phyloP scores from a whole-genome alignment of 2,797 vertebrate species.

The Manis crassicaudata region DNA sequence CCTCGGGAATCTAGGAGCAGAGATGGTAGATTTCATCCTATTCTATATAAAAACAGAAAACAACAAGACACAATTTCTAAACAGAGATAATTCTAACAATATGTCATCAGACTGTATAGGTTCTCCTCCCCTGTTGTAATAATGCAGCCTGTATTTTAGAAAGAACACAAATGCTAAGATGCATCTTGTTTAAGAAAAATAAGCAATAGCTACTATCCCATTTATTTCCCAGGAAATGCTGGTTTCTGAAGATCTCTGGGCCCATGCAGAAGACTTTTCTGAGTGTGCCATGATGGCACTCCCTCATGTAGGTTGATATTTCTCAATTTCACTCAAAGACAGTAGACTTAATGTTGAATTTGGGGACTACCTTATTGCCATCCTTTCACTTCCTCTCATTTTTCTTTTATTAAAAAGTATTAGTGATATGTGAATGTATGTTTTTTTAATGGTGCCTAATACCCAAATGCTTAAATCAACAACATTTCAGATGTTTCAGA shows the following conservation, averaged over 20 bases:
- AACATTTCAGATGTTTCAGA: not conserved
- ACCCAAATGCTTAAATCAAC: not conserved
- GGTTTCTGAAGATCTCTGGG: not conserved
- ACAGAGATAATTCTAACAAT: not conserved
- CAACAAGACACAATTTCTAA: not conserved
- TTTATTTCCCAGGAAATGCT: not conserved
- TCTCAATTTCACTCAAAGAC: not conserved
- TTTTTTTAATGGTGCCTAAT: not conserved
- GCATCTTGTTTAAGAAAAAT: not conserved
- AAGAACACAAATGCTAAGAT: not conserved
- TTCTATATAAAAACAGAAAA: slow-evolving; percentile 21
- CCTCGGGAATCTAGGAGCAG: not conserved
- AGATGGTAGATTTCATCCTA: not conserved
- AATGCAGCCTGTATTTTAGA: not conserved
- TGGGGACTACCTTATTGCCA: not conserved
- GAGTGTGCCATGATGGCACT: not conserved
- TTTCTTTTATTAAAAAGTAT: not conserved
- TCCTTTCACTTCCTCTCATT: not conserved
- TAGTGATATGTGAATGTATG: not conserved
- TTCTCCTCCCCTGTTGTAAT: not conserved
- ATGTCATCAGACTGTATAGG: not conserved
- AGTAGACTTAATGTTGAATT: not conserved
- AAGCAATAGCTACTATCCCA: not conserved
- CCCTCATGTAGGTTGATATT: not conserved
- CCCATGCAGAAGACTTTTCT: not conserved